These are phyloP conservation scores for cat (Felis catus) DNA, from an alignment of 2,113 vertebrate species.

Conservation along the genomic window F.catus_Fca126_mat1.0 CM031419.1:11618501-11619000, in stretches of 20 bases:
- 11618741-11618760: not conserved
- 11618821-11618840: not conserved
- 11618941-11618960: not conserved
- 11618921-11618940: not conserved
- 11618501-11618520: not conserved
- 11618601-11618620: not conserved
- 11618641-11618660: not conserved
- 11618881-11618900: not conserved
- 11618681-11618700: not conserved
- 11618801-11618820: not conserved
- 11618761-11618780: not conserved
- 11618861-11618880: not conserved
- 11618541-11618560: too few relatives aligned
- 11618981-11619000: not conserved
- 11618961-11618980: not conserved
- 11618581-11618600: not conserved
- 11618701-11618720: not conserved
- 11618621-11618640: not conserved
- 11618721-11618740: not conserved
- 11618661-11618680: not conserved
- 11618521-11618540: not conserved
- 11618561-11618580: not conserved
- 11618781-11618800: not conserved
- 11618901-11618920: not conserved
- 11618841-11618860: not conserved